These are phyloP conservation scores for Leptinotarsa peninsularis DNA, from an alignment of 2,888 invertebrate species.

Conservation along the genomic window DNA sequence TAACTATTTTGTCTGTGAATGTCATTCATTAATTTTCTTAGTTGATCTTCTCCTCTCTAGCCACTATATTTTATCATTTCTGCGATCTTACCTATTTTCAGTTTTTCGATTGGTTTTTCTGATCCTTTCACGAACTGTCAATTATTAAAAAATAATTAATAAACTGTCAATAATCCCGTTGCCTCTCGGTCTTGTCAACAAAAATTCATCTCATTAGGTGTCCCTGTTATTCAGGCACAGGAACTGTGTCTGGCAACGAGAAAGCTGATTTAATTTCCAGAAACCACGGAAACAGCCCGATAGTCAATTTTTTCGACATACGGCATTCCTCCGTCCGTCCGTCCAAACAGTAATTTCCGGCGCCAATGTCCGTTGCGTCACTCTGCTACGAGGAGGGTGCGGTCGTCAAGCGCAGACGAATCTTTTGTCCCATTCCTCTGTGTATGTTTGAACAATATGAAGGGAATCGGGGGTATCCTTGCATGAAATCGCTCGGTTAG, in stretches of 20 bases:
- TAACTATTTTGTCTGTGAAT: no score
- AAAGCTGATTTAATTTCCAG: not conserved
- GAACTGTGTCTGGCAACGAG: not conserved
- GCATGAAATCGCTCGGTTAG: not conserved
- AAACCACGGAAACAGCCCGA: not conserved
- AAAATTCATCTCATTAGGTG: no score
- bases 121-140: no score
- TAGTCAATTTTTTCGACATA: not conserved
- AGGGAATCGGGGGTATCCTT: not conserved
- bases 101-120: no score
- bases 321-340: not conserved
- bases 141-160: no score
- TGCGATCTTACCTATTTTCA: no score
- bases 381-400: not conserved
- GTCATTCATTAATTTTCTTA: no score
- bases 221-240: no score
- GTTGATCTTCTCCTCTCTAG: no score
- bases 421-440: not conserved
- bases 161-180: no score
- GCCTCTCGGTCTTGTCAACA: no score
- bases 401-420: not conserved
- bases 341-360: constrained; percentile 6
- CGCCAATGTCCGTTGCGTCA: not conserved
- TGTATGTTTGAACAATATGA: not conserved
- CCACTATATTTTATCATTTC: no score